Base-by-base conservation (phyloP, 2,113 vertebrate genomes). In the Sander vitreus region DNA sequence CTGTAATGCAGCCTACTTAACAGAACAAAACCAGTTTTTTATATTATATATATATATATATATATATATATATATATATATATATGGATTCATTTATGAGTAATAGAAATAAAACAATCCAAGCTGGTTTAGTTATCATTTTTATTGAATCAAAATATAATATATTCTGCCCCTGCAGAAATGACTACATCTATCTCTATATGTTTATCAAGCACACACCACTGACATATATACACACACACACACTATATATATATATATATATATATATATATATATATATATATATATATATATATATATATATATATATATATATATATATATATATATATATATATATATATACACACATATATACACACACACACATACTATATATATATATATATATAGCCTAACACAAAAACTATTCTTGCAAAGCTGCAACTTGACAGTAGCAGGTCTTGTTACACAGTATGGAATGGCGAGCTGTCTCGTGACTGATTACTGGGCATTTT, bases 141-240 rank as follows among this genome's bases (percentile, higher is more conserved):
- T 93, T 91, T 92, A 91, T 83, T 90, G 55, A 77, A 81, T 74
- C 63, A 80, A 88, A 88, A 88, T 78, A 82, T 11, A 77, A 79
- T 48, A 88, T 76, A 4, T 59, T 43, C n/a, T 55, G 57, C 73
- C 70, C 30, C 58, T 12, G 86, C 25, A 80, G 23, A 80, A 58
- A 43, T 58, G 3, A 67, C 25, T 19, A 78, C 21, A 75, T 43
- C 18, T n/a, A 23, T 39, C 11, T 71, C 5, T 73, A 60, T 55
- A 39, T 39, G 53, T 55, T 54, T 69, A 78, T 43, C 57, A 87
- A 74, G 54, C 58, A 83, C 65, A 89, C 80, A 81, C 59, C 73
- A 85, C 71, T 90, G 85, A 88, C 87, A 85, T 88, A 89, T 43
- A 79, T 72, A 84, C n/a, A n/a, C n/a, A n/a, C n/a, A n/a, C n/a